phyloP scores from a whole-genome alignment of 1,140 invertebrate species.

The Galleria mellonella region DNA sequence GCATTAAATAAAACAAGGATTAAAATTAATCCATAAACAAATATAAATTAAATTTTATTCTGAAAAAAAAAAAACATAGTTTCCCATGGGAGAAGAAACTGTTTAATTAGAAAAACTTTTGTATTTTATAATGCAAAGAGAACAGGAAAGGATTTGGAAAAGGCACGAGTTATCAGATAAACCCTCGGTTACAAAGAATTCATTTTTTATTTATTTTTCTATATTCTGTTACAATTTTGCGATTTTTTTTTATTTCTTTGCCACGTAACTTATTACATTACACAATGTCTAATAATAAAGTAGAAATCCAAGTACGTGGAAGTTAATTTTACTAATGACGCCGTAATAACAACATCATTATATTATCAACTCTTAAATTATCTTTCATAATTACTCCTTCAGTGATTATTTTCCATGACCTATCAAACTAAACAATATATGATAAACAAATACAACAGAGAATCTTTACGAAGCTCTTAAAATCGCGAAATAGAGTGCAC shows the following conservation, averaged over 20 bases:
- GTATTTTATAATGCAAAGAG: too few species aligned
- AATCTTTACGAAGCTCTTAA: constrained; percentile 32
- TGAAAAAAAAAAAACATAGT: too few species aligned
- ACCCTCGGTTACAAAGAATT: constrained; percentile 61
- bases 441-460: constrained; percentile 46
- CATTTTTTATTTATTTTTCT: constrained; percentile 68
- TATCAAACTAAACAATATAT: constrained; percentile 50
- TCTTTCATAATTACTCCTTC: constrained; percentile 46
- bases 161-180: constrained; percentile 25
- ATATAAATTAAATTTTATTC: too few species aligned
- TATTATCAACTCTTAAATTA: constrained; percentile 58
- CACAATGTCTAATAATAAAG: constrained; percentile 66
- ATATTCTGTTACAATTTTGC: constrained; percentile 68
- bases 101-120: too few species aligned
- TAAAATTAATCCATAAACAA: too few species aligned
- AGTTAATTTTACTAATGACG: constrained; percentile 67
- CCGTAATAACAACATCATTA: constrained; percentile 52
- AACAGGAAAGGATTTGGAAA: too few species aligned
- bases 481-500: constrained; percentile 30
- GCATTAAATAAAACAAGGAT: too few species aligned
- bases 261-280: constrained; percentile 59
- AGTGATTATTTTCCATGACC: constrained; percentile 48
- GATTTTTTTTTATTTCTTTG: constrained; percentile 64
- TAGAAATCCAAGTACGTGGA: constrained; percentile 66
- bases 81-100: too few species aligned